Evolutionary conservation across 2,888 invertebrate species (phyloP), one percentile per base, ranked within the genome.

Genomic region (Andrena flavipes): DNA sequence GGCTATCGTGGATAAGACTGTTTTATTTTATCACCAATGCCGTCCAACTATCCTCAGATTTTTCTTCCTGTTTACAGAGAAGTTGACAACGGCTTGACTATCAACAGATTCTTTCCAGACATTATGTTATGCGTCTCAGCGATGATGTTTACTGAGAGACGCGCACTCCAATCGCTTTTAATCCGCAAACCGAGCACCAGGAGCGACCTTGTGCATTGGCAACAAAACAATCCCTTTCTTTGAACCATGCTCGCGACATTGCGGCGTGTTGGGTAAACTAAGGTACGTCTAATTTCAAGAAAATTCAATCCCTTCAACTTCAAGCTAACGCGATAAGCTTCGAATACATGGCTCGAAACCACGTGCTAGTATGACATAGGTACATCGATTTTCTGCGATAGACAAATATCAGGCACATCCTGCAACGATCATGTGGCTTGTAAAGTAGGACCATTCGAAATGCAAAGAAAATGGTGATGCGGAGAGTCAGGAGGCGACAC

Each of bases 1-100:
- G 69, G 80, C 84, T 65, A 78, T 80, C 82, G 83, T 78, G 86
- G 78, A 85, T 76, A 86, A 82, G 85, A 79, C 76, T 79, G 63
- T 74, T 82, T 87, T 82, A 74, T 77, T 87, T 84, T 79, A 65
- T 79, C 72, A 35, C 54, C 76, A 70, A 87, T 85, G 84, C 73
- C 84, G 71, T 48, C 72, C 30, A 71, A 80, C 76, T 77, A 68
- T 82, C 71, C 73, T 26, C 68, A 26, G 64, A 72, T 65, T 75
- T 84, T 78, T 78, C 84, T 84, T 82, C 78, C 82, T 78, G 82
- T 73, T 71, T 74, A 80, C 80, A 26, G 56, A 63, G 42, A 60
- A 20, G 26, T 20, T 56, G 33, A n/a, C 63, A 8, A 16, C 76
- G 26, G 20, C 16, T 56, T 16, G 42, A 42, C 42, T 20, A 26